Evolutionary conservation across 2,888 invertebrate species (phyloP).

Genomic region (Nowickia ferox): DNA sequence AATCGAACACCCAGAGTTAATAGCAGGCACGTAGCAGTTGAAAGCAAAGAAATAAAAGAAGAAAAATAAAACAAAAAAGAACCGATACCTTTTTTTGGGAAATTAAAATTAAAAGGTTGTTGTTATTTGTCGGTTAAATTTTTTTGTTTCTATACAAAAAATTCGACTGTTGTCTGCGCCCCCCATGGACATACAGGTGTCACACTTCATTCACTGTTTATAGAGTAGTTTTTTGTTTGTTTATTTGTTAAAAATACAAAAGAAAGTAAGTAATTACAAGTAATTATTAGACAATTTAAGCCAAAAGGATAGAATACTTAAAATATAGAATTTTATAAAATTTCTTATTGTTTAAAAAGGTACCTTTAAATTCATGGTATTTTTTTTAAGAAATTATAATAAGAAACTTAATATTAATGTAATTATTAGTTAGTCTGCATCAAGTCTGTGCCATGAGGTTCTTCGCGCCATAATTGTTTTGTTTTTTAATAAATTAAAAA

Average conservation of each 20-base stretch:
- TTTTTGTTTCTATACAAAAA: neutral
- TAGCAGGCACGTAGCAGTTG: slow-evolving; percentile 19
- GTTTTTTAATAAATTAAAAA: neutral
- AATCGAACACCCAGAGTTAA: slow-evolving; percentile 55
- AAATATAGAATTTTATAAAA: neutral
- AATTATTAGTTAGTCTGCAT: slow-evolving; percentile 4
- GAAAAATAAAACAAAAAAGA: neutral
- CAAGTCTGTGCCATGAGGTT: neutral
- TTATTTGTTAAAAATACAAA: slow-evolving; percentile 10
- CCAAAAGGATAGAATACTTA: slow-evolving; percentile 17
- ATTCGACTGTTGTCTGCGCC: slow-evolving; percentile 37
- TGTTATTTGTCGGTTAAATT: slow-evolving; percentile 44
- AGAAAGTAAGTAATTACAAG: slow-evolving; percentile 50
- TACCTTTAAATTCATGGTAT: neutral
- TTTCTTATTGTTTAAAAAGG: slow-evolving; percentile 4
- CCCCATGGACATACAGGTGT: slow-evolving; percentile 64
- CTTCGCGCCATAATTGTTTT: neutral
- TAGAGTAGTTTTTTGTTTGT: slow-evolving; percentile 41
- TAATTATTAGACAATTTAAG: slow-evolving; percentile 54
- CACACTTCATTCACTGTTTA: slow-evolving; percentile 66
- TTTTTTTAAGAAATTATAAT: slow-evolving; percentile 33
- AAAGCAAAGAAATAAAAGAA: neutral
- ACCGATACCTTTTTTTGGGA: slow-evolving; percentile 50
- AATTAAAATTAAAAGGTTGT: slow-evolving; percentile 36
- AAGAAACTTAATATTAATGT: slow-evolving; percentile 20